phyloP scores from a whole-genome alignment of 2,797 vertebrate genomes.

The Schizopygopsis malacanthus region DNA sequence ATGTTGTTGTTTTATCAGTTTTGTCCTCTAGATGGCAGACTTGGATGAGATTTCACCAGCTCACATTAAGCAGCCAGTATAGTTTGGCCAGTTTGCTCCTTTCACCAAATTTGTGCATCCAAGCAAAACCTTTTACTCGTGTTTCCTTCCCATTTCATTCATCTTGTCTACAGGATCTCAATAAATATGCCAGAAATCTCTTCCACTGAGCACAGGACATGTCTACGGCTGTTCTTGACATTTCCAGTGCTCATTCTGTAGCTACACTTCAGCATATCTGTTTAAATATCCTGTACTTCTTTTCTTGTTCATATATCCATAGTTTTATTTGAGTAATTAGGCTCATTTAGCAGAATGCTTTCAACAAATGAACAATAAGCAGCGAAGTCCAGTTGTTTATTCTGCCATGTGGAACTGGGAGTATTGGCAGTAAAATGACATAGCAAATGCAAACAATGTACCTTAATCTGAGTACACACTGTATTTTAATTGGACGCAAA shows the following conservation, averaged over 20 bases:
- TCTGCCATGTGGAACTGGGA: not conserved
- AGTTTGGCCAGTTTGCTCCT: not conserved
- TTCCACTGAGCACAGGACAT: not conserved
- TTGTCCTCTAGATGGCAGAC: constrained; percentile 51
- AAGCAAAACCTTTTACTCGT: constrained; percentile 24
- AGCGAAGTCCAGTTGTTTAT: not conserved
- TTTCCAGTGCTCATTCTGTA: not conserved
- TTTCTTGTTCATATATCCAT: not conserved
- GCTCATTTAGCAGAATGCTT: constrained; percentile 40
- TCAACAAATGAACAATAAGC: constrained; percentile 24
- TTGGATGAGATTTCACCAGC: not conserved
- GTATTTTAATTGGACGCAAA: not conserved
- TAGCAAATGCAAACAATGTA: not conserved
- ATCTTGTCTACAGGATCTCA: constrained; percentile 10
- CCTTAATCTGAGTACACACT: not conserved
- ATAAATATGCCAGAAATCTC: constrained; percentile 14
- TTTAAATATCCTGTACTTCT: not conserved
- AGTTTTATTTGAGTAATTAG: constrained; percentile 39
- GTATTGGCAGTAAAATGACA: not conserved
- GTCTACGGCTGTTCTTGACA: not conserved
- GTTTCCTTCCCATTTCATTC: constrained; percentile 27
- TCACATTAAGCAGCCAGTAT: not conserved
- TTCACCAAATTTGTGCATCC: constrained; percentile 31
- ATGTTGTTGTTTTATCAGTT: not conserved
- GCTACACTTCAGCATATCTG: not conserved